Evolutionary conservation across 2,888 invertebrate species (phyloP).

Genomic region (Monochamus alternatus): DNA sequence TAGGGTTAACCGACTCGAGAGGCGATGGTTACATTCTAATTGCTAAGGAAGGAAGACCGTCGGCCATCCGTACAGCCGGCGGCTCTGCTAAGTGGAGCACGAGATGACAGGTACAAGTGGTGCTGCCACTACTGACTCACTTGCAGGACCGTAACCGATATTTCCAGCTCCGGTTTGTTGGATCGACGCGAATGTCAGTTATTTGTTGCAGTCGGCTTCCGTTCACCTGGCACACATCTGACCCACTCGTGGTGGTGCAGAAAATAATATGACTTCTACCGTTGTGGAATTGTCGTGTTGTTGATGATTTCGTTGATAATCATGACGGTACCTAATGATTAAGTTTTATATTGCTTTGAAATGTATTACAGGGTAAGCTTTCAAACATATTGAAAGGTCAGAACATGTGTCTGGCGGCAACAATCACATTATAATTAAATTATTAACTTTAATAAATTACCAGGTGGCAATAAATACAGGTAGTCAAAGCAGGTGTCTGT

Average conservation of each 20-base stretch:
- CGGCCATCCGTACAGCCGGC: constrained; percentile 8
- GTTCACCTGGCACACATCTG: background rate
- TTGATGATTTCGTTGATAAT: too few species aligned
- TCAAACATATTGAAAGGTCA: too few species aligned
- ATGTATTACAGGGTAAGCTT: too few species aligned
- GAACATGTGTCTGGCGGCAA: too few species aligned
- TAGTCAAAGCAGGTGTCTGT: too few species aligned
- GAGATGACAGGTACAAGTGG: constrained; percentile 7
- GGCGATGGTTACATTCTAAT: constrained; percentile 19
- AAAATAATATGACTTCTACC: background rate
- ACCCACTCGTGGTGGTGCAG: background rate
- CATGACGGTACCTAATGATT: too few species aligned
- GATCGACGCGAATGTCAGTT: background rate
- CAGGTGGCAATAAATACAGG: too few species aligned
- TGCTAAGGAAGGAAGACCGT: background rate
- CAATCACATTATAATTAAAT: too few species aligned
- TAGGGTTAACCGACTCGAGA: background rate
- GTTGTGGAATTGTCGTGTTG: too few species aligned
- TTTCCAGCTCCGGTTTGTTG: background rate
- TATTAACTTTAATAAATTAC: too few species aligned
- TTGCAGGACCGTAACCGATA: constrained; percentile 11
- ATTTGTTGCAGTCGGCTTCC: background rate
- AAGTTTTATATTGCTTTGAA: too few species aligned
- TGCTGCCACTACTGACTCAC: constrained; percentile 17
- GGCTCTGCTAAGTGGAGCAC: constrained; percentile 16